A percentile compares a stretch with the other conserved stretches of the same genome.
phyloP scores from a whole-genome alignment of 2,797 vertebrate species.

The Liasis olivaceus region DNA sequence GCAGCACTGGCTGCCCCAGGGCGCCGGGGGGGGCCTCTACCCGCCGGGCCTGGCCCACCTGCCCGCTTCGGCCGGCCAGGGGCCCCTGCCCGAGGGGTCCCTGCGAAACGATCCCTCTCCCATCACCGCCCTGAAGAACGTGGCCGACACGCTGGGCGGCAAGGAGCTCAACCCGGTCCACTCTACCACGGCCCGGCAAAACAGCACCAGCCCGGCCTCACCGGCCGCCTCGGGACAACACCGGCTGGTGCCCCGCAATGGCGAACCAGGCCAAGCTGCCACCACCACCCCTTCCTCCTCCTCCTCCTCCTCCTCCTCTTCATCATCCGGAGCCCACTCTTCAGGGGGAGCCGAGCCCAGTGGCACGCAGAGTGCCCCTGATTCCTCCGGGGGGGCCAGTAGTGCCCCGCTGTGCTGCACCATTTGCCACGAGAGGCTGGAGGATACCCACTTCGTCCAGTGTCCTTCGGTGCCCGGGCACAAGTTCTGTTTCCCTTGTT shows the following conservation, averaged over 20 bases:
- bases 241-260: slow-evolving; percentile 72
- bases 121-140: slow-evolving; percentile 87
- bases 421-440: slow-evolving; percentile 86
- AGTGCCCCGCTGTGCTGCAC: slow-evolving; percentile 84
- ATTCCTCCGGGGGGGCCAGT: slow-evolving; percentile 57
- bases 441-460: slow-evolving; percentile 92
- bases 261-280: slow-evolving; percentile 49
- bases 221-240: slow-evolving; percentile 61
- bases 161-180: slow-evolving; percentile 76
- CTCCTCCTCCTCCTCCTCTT: slow-evolving; percentile 25
- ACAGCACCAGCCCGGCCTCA: slow-evolving; percentile 70
- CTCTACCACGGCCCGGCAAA: slow-evolving; percentile 62
- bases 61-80: slow-evolving; percentile 55
- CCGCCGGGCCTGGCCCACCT: slow-evolving; percentile 58
- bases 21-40: slow-evolving; percentile 69
- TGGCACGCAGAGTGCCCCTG: slow-evolving; percentile 42
- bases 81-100: slow-evolving; percentile 71
- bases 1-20: slow-evolving; percentile 78
- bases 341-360: slow-evolving; percentile 47
- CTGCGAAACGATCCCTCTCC: slow-evolving; percentile 77
- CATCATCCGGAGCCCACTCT: slow-evolving; percentile 57
- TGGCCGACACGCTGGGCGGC: slow-evolving; percentile 82
- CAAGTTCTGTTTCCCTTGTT: slow-evolving; percentile 93
- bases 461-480: slow-evolving; percentile 87
- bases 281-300: background rate